phyloP scores from a whole-genome alignment of 2,113 vertebrate species.

The Meriones unguiculatus region DNA sequence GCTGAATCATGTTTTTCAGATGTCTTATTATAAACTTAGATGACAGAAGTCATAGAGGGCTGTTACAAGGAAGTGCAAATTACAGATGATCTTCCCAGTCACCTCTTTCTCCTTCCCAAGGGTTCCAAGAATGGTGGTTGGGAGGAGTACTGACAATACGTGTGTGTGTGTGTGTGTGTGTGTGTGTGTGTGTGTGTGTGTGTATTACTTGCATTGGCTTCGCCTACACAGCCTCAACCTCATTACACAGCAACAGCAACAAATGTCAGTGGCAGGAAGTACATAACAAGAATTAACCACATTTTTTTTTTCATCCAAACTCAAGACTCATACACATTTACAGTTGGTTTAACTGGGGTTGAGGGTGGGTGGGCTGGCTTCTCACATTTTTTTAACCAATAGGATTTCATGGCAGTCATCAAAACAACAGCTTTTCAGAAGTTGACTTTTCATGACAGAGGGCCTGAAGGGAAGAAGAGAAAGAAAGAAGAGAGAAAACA shows the following conservation, averaged over 20 bases:
- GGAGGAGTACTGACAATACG: background rate
- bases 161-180: too few relatives aligned
- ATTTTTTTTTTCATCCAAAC: slow-evolving; percentile 75
- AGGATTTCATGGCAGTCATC: slow-evolving; percentile 52
- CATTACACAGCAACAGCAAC: slow-evolving; percentile 76
- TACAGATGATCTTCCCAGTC: background rate
- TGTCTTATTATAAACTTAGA: slow-evolving; percentile 51
- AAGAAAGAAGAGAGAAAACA: slow-evolving; percentile 33
- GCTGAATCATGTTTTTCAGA: slow-evolving; percentile 14
- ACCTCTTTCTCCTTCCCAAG: background rate
- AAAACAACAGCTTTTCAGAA: slow-evolving; percentile 73
- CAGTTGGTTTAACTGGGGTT: slow-evolving; percentile 62
- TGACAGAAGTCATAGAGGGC: background rate
- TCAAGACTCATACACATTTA: slow-evolving; percentile 66
- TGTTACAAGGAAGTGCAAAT: background rate
- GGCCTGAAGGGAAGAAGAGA: slow-evolving; percentile 36
- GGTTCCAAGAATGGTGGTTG: slow-evolving; percentile 54
- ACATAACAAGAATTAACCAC: slow-evolving; percentile 79
- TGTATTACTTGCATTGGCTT: slow-evolving; percentile 50
- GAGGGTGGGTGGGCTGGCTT: slow-evolving; percentile 35
- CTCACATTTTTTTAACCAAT: slow-evolving; percentile 69
- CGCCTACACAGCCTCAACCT: slow-evolving; percentile 66
- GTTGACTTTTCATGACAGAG: slow-evolving; percentile 73
- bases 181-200: too few relatives aligned
- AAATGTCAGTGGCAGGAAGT: slow-evolving; percentile 80